Percentiles rank a stretch among this genome's conserved stretches.
These are phyloP conservation scores for Idaea aversata DNA, from an alignment of 2,888 invertebrate species.

Conservation along the genomic window DNA sequence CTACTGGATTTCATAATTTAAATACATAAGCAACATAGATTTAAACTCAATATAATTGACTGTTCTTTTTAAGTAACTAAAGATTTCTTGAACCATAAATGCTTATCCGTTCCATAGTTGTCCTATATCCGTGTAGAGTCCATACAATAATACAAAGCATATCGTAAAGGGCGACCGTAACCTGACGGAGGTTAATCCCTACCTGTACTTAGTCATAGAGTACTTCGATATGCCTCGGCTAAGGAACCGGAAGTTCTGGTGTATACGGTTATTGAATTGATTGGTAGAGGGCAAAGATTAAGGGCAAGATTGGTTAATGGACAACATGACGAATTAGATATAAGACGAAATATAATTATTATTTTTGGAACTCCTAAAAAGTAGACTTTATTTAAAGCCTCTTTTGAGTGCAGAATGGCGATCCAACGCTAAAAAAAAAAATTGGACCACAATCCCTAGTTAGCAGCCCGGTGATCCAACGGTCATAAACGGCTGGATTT, in stretches of 20 bases:
- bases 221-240: neutral
- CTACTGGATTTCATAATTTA: too few species aligned
- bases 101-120: constrained; percentile 37
- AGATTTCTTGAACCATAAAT: neutral
- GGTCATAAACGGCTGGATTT: too few species aligned
- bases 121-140: constrained; percentile 4
- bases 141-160: constrained; percentile 70
- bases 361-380: too few species aligned
- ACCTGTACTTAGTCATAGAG: constrained; percentile 53
- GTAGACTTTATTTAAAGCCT: too few species aligned
- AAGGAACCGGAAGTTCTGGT: neutral
- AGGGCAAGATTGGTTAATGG: neutral
- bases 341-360: too few species aligned
- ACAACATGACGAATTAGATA: neutral
- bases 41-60: too few species aligned
- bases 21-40: too few species aligned
- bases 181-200: constrained; percentile 66
- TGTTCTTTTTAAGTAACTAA: neutral
- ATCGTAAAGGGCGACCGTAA: constrained; percentile 67
- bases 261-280: neutral
- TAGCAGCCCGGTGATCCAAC: too few species aligned
- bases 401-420: too few species aligned
- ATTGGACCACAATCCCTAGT: too few species aligned
- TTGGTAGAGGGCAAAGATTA: neutral
- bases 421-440: too few species aligned